phyloP scores from a whole-genome alignment of 2,797 vertebrate species.

The Rhynchonycteris naso region DNA sequence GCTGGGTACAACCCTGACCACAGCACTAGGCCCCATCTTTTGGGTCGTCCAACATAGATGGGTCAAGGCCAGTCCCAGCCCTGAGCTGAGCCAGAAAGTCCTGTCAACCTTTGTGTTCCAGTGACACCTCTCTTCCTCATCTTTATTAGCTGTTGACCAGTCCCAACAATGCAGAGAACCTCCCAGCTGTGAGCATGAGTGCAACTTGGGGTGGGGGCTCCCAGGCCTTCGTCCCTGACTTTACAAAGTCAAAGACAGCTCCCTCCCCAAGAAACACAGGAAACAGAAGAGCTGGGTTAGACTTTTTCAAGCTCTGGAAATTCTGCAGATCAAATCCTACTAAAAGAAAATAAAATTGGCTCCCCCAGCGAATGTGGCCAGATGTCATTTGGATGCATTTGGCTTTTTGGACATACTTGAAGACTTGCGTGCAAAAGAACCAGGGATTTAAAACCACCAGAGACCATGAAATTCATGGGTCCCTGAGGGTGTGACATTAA shows the following conservation, averaged over 20 bases:
- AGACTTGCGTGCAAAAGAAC: fast-evolving
- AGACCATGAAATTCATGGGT: fast-evolving
- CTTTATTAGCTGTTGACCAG: fast-evolving
- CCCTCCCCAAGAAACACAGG: background rate
- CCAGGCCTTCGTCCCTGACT: background rate
- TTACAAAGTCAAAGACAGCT: background rate
- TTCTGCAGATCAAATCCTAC: background rate
- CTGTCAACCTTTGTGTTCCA: background rate
- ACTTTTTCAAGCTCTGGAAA: background rate
- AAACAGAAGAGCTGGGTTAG: background rate
- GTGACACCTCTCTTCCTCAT: background rate
- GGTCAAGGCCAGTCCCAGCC: background rate
- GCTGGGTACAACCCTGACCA: background rate
- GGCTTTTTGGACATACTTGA: background rate
- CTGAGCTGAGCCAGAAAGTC: background rate
- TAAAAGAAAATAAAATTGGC: background rate
- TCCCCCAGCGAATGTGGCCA: fast-evolving
- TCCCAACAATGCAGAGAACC: background rate
- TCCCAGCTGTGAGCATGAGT: fast-evolving
- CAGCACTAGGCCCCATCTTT: background rate
- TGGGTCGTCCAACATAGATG: fast-evolving
- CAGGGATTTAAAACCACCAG: background rate
- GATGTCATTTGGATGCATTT: background rate
- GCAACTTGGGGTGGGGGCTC: fast-evolving
- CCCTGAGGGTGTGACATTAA: fast-evolving